phyloP scores from a whole-genome alignment of 2,113 vertebrate genomes.

The Podocnemis expansa region DNA sequence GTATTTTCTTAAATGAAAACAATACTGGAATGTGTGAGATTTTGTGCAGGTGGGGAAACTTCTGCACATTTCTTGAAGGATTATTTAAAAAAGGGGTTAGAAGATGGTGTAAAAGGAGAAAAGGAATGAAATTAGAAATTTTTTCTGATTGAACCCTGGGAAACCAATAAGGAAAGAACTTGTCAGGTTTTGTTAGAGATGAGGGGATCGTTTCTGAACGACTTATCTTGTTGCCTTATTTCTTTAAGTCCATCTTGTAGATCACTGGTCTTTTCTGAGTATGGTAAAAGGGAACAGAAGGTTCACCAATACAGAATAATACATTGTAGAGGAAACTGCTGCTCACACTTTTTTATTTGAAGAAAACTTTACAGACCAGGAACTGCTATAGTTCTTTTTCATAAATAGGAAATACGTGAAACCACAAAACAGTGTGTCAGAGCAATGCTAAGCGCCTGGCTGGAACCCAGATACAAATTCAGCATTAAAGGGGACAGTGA shows the following conservation, averaged over 20 bases:
- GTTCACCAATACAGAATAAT: not conserved
- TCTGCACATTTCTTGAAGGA: not conserved
- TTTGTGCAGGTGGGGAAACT: not conserved
- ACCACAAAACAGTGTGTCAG: constrained; percentile 46
- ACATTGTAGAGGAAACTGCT: constrained; percentile 51
- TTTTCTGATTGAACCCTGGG: not conserved
- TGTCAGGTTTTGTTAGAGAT: not conserved
- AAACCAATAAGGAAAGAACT: not conserved
- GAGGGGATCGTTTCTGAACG: not conserved
- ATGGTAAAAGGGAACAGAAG: not conserved
- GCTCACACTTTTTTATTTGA: constrained; percentile 18
- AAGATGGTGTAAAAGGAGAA: constrained; percentile 22
- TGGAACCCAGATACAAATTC: constrained; percentile 20
- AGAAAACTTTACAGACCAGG: constrained; percentile 56
- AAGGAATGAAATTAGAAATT: not conserved
- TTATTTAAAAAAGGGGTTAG: not conserved
- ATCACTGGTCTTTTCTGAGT: not conserved
- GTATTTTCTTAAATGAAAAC: constrained; percentile 22
- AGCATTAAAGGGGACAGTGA: not conserved
- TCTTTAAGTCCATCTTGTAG: not conserved
- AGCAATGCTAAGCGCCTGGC: not conserved
- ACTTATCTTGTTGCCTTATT: not conserved
- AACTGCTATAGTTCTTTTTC: constrained; percentile 45
- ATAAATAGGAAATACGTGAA: constrained; percentile 63
- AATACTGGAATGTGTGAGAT: constrained; percentile 30